Evolutionary conservation across 2,888 invertebrate species (phyloP).

Genomic region (Mayetiola destructor): DNA sequence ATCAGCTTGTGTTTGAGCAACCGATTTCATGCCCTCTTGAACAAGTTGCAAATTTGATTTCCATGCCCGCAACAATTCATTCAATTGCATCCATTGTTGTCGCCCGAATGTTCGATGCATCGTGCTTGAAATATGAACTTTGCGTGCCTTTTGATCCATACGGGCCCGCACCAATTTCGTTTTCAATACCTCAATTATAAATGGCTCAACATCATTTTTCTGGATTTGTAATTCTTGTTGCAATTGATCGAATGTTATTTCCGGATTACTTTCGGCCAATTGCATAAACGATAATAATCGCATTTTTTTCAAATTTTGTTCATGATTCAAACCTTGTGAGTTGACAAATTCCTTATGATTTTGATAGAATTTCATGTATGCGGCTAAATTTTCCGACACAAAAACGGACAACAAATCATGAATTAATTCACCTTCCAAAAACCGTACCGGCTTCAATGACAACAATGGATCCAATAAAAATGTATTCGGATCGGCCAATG

Average conservation of each 20-base stretch:
- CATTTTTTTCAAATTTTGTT: constrained; percentile 94
- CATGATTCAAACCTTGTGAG: constrained; percentile 71
- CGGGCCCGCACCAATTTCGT: constrained; percentile 84
- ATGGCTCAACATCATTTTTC: constrained; percentile 83
- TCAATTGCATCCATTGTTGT: constrained; percentile 81
- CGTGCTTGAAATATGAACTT: constrained; percentile 78
- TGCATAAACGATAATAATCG: constrained; percentile 93
- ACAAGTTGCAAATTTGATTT: neutral
- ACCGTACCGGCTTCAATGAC: neutral
- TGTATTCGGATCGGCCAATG: neutral
- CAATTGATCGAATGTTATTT: constrained; percentile 82
- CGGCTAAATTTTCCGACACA: neutral
- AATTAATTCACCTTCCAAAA: neutral
- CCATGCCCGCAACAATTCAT: neutral
- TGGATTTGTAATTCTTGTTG: constrained; percentile 75
- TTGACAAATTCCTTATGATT: constrained; percentile 84
- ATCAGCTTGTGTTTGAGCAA: neutral
- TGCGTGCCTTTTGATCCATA: constrained; percentile 76
- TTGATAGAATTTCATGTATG: constrained; percentile 79
- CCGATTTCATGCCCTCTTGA: neutral
- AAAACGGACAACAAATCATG: neutral
- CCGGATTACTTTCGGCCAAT: constrained; percentile 83
- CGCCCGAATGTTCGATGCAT: constrained; percentile 91
- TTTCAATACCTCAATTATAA: constrained; percentile 88
- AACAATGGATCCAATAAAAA: neutral